Evolutionary conservation across 1,140 invertebrate species (phyloP).

Genomic region (Palaemon carinicauda): DNA sequence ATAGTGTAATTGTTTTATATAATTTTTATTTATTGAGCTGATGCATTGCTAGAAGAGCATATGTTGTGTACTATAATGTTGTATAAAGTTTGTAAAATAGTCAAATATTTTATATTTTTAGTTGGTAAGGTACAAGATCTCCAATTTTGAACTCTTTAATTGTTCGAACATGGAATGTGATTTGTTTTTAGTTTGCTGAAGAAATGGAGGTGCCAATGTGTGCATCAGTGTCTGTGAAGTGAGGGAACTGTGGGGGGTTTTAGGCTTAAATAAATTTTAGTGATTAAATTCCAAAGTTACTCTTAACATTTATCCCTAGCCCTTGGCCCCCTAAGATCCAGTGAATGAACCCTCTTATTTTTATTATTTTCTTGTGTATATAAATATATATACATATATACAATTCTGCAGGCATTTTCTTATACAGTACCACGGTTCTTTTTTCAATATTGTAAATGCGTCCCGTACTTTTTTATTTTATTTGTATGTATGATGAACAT

Average conservation of each 20-base stretch:
- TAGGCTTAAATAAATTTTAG: slow-evolving; percentile 40
- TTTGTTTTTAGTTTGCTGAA: slow-evolving; percentile 49
- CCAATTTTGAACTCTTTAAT: slow-evolving; percentile 56
- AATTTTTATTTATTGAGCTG: slow-evolving; percentile 56
- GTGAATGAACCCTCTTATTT: background rate
- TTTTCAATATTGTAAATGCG: slow-evolving; percentile 47
- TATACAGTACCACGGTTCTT: slow-evolving; percentile 12
- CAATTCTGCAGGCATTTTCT: slow-evolving; percentile 50
- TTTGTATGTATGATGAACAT: slow-evolving; percentile 46
- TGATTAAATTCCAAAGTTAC: slow-evolving; percentile 50
- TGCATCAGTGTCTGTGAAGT: slow-evolving; percentile 42
- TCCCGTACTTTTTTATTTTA: slow-evolving; percentile 38
- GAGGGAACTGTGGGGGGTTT: slow-evolving; percentile 49
- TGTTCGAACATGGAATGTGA: slow-evolving; percentile 49
- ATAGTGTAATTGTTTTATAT: slow-evolving; percentile 57
- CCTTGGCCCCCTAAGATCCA: slow-evolving; percentile 37
- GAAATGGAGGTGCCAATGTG: slow-evolving; percentile 44
- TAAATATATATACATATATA: slow-evolving; percentile 30
- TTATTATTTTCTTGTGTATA: too few species aligned
- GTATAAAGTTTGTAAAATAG: slow-evolving; percentile 58
- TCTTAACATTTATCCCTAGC: slow-evolving; percentile 39
- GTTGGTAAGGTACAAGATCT: slow-evolving; percentile 57
- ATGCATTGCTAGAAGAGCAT: slow-evolving; percentile 55
- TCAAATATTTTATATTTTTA: slow-evolving; percentile 59
- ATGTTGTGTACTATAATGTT: slow-evolving; percentile 58